Base-by-base conservation (phyloP, 2,888 invertebrate species). In the Nematopogon swammerdamellus region DNA sequence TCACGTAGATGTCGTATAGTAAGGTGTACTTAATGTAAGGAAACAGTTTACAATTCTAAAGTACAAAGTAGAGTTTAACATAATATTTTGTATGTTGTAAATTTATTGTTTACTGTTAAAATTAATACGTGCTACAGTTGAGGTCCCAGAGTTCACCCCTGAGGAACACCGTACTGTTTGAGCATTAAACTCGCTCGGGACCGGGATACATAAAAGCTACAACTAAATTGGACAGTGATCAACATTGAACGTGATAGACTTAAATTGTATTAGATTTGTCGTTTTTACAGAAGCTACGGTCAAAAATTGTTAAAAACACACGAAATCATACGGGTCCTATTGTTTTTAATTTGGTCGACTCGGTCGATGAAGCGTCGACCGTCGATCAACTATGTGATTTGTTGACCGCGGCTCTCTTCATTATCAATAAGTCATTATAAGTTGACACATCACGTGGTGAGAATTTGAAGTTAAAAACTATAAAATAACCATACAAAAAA, bases 231-330 rank as follows among this genome's bases (percentile, higher is more conserved):
- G 77, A 77, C 77, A 77, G 77, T 79, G 77, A 79, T 79, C 77
- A 79, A 79, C 77, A 79, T 77, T 75, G 68, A 74, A 69, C 70
- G 74, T 76, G 76, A 72, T 75, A 77, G 76, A 68, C 68, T 70
- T 72, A 76, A 73, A 72, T 72, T 73, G 70, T 72, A 71, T 72
- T 75, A 75, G 73, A 67, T 70, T 68, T 60, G 70, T 68, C 67
- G 66, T 62, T 52, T 64, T 63, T 60, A 36, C 64, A 60, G 55
- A 47, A 64, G 72, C 42, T 70, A 65, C 70, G 72, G 73, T 60
- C 65, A 57, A 65, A 60, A 68, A 68, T 65, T 65, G 73, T 73
- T 72, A 67, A 64, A 63, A 44, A 70, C 68, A 69, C 70, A 67
- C 65, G 62, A 62, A 49, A 62, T 64, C 61, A 19, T 76, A 76